Base-by-base conservation (phyloP, 2,888 invertebrate species). In the Cecidostiba fungosa region DNA sequence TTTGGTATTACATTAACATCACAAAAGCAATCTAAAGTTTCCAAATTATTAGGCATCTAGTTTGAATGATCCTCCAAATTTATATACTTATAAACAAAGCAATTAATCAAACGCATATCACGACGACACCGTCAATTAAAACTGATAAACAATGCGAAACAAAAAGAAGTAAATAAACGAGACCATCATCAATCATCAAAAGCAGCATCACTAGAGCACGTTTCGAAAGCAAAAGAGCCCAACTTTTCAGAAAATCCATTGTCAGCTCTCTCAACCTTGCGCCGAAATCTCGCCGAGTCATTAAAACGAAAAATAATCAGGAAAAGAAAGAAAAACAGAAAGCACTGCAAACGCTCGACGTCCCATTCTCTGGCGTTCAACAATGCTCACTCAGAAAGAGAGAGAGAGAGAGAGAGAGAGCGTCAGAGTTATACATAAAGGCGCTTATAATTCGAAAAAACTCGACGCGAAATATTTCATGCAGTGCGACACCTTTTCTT, bases 371-470 rank as follows among this genome's bases (percentile, higher is more conserved):
- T 29, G 14, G 26, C 26, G 10, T 16, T 26, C 66, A 29, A 66
- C 66, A 66, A 66, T 66, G 66, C 66, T 66, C 29, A 29, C 66
- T 66, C 66, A n/a, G 23, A 19, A n/a, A 43, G 12, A 43, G 43
- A 43, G 43, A 14, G 50, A 50, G 50, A 50, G 50, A 50, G 14
- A 50, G 16, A 54, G 54, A 54, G n/a, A n/a, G 36, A 43, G 43
- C 43, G 43, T 12, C 39, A 3, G 32, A 32, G 47, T 5, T 16
- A 3, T 16, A 4, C 54, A 54, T 54, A 19, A 54, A 54, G 26
- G 29, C 66, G 66, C 66, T 59, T 77, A n/a, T n/a, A 77, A 77
- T 77, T 77, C 77, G 77, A 54, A 77, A 77, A 59, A 77, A 32
- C 54, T 36, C 10, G 59, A 8, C 26, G 50, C 74, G 50, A 74